Conservation (phyloP, 1,140 invertebrate genomes). For the Mercenaria mercenaria region DNA sequence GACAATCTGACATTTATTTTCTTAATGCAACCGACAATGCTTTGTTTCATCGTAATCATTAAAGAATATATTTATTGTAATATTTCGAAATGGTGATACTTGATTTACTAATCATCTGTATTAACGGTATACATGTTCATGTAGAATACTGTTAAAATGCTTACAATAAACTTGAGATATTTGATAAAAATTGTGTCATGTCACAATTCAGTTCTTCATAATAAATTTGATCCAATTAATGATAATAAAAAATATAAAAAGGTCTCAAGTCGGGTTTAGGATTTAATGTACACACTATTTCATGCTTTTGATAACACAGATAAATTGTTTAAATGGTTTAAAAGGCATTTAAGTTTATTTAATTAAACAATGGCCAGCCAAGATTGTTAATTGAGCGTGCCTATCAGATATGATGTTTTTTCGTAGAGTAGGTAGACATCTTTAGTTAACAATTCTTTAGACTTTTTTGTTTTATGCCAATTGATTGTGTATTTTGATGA, state of each 20-base stretch:
- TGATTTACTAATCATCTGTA: too few species aligned
- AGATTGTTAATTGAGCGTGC: neutral
- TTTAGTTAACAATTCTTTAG: neutral
- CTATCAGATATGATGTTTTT: neutral
- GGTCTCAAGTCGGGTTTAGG: neutral
- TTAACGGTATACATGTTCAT: too few species aligned
- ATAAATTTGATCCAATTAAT: neutral
- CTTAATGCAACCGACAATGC: too few species aligned
- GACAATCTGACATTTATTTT: too few species aligned
- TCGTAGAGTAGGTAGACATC: neutral
- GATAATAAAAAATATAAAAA: neutral
- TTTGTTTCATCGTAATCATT: too few species aligned
- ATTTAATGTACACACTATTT: neutral
- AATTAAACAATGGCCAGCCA: neutral
- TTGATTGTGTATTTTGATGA: neutral
- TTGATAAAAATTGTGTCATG: neutral
- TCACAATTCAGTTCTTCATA: neutral
- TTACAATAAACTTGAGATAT: neutral
- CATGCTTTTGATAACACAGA: neutral
- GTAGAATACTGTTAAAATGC: too few species aligned
- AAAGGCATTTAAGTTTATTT: neutral
- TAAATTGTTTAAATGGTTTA: neutral
- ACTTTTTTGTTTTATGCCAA: conserved; percentile 2
- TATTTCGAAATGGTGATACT: too few species aligned
- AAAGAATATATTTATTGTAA: too few species aligned